Base-by-base conservation (phyloP, 1,140 invertebrate genomes). In the Chironomus striatipennis region DNA sequence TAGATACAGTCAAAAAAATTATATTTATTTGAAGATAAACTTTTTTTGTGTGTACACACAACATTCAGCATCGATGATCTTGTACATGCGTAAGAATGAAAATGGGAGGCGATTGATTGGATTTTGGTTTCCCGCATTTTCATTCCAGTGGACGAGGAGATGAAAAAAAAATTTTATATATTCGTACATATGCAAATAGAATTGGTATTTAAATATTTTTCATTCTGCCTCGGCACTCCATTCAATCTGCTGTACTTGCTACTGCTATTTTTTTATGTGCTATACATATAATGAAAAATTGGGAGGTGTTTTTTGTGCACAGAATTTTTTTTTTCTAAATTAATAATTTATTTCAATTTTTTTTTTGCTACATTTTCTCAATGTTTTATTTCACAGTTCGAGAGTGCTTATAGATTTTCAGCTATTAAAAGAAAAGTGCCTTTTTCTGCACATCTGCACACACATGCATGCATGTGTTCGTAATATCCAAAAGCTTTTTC, bases 181-280 rank as follows among this genome's bases (percentile, higher is more conserved):
- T 12, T 15, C 47, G 47, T 57, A 57, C 47, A 57, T 57, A 57
- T 57, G 47, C 47, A 57, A 57, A 57, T 57, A 57, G 47, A 57
- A 34, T 57, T 57, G 47, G n/a, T 57, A 57, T 57, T 57, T 57
- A 57, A 57, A 57, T 57, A 57, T 57, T 57, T 57, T 57, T 57
- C 47, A n/a, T 12, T 5, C 47, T 57, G n/a, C 47, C 47, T 57
- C 47, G 1, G 47, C 47, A 12, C 47, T 57, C 12, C 8, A 12
- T 15, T 34, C 24, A 34, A 34, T 34, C 24, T 34, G 24, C 24
- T 34, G 24, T 34, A 34, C 24, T 57, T 57, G 47, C 47, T 57
- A 57, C 9, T 12, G 47, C 8, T 57, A 57, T 57, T 5, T 57
- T 5, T 57, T 12, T 57, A n/a, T 57, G 47, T n/a, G 43, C 9